phyloP scores from a whole-genome alignment of 2,888 invertebrate genomes.

The Nomada flava region DNA sequence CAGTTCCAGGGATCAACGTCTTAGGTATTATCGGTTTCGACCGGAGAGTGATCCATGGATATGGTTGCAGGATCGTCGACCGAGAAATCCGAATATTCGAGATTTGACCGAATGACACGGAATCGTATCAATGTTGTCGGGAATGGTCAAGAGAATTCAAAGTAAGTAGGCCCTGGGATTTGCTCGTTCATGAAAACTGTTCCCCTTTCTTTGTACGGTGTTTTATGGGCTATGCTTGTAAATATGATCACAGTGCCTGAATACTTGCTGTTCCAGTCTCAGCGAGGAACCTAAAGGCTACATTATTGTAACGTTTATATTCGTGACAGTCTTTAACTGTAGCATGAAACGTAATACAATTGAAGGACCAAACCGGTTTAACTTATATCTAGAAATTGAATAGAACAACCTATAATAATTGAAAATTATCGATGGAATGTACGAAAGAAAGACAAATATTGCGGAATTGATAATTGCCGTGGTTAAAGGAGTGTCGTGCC shows the following conservation, averaged over 20 bases:
- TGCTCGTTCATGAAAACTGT: conserved; percentile 33
- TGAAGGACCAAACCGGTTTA: background rate
- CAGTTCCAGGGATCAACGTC: background rate
- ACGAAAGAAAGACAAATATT: no score
- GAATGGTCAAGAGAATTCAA: conserved; percentile 40
- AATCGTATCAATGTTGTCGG: conserved; percentile 34
- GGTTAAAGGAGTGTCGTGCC: no score
- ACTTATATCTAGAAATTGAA: background rate
- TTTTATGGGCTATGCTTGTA: background rate
- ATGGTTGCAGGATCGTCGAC: conserved; percentile 23
- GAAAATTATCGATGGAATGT: no score
- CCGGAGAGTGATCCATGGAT: background rate
- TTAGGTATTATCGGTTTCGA: background rate
- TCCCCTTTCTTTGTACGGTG: conserved; percentile 17
- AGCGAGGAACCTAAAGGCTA: background rate
- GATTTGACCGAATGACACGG: conserved; percentile 47
- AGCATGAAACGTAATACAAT: background rate
- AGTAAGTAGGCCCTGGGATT: conserved; percentile 41
- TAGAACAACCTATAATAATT: no score
- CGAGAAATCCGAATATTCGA: conserved; percentile 45
- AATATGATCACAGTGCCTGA: background rate
- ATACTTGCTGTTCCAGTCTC: background rate
- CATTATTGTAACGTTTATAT: background rate
- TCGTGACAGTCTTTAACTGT: no score
- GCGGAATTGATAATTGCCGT: no score